Percentiles rank a stretch among this genome's conserved stretches.
phyloP scores from a whole-genome alignment of 2,888 invertebrate genomes.

The Physocephala rufipes region DNA sequence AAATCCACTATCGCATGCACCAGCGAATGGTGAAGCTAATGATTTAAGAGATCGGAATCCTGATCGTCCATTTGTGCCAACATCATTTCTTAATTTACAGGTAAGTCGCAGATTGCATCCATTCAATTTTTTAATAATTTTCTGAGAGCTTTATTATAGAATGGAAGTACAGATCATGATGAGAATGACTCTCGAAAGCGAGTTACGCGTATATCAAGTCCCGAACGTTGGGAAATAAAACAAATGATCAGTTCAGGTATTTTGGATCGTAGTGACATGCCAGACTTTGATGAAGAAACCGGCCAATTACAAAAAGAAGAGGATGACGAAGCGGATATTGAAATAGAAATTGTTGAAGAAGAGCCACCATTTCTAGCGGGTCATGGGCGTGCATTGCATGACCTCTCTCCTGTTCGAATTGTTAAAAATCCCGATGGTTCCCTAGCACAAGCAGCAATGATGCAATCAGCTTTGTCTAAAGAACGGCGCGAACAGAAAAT shows the following conservation, averaged over 20 bases:
- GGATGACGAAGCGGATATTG: constrained; percentile 95
- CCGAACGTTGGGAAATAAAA: constrained; percentile 97
- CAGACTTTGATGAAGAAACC: constrained; percentile 97
- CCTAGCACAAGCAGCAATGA: constrained; percentile 98
- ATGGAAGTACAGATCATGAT: constrained; percentile 73
- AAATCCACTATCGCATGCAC: constrained; percentile 82
- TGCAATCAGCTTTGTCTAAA: constrained; percentile 98
- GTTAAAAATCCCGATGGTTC: constrained; percentile 99
- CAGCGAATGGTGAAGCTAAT: constrained; percentile 68
- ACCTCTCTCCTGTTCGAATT: constrained; percentile 92
- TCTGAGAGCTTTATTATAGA: constrained; percentile 34
- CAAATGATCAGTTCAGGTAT: constrained; percentile 96
- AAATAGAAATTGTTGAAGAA: constrained; percentile 98
- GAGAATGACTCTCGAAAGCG: constrained; percentile 84
- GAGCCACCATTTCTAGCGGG: constrained; percentile 96
- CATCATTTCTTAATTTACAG: constrained; percentile 69
- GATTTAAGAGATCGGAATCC: constrained; percentile 80
- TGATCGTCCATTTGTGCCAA: constrained; percentile 81
- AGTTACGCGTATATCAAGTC: constrained; percentile 92
- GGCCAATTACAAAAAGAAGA: constrained; percentile 88
- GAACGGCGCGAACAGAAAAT: constrained; percentile 96
- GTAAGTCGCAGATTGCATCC: no score
- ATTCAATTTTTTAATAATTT: no score
- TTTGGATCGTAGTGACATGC: constrained; percentile 91
- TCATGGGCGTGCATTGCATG: constrained; percentile 90